phyloP scores from a whole-genome alignment of 2,888 invertebrate species.

The Antitype chi region DNA sequence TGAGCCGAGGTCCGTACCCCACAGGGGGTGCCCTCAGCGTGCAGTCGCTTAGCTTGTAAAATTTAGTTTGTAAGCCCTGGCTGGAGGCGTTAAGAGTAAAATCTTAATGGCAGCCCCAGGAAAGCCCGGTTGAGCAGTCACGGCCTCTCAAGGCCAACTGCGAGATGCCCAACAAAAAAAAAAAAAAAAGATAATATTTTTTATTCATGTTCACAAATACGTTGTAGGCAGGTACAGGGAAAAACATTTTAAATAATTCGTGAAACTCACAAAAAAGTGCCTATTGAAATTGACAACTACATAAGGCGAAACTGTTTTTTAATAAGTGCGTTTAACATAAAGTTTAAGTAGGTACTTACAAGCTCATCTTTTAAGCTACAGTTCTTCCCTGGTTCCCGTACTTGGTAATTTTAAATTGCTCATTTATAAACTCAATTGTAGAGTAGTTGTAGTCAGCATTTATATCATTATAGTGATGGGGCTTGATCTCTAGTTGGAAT shows the following conservation, averaged over 20 bases:
- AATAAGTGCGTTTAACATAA: not conserved
- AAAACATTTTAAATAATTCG: not conserved
- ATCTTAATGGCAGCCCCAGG: too few relatives aligned
- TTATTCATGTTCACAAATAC: constrained; percentile 10
- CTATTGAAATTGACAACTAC: not conserved
- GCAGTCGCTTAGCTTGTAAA: too few relatives aligned
- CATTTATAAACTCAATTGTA: constrained; percentile 29
- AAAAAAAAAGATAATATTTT: not conserved
- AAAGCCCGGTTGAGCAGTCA: too few relatives aligned
- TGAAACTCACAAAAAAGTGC: constrained; percentile 4
- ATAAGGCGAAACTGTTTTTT: constrained; percentile 6
- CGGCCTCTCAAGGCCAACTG: too few relatives aligned
- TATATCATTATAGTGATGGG: constrained; percentile 63
- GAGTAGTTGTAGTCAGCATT: constrained; percentile 38
- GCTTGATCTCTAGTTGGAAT: constrained; percentile 57
- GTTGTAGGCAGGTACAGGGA: not conserved
- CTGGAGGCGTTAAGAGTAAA: too few relatives aligned
- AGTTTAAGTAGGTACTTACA: not conserved
- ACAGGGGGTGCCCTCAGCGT: too few relatives aligned
- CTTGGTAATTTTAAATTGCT: constrained; percentile 23
- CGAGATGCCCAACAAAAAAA: too few relatives aligned
- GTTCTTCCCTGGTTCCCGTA: constrained; percentile 16
- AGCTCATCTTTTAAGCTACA: constrained; percentile 4
- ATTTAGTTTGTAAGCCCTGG: too few relatives aligned
- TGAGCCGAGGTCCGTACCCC: too few relatives aligned